Conservation (phyloP, 2,888 invertebrate genomes). For the Eupithecia insigniata region DNA sequence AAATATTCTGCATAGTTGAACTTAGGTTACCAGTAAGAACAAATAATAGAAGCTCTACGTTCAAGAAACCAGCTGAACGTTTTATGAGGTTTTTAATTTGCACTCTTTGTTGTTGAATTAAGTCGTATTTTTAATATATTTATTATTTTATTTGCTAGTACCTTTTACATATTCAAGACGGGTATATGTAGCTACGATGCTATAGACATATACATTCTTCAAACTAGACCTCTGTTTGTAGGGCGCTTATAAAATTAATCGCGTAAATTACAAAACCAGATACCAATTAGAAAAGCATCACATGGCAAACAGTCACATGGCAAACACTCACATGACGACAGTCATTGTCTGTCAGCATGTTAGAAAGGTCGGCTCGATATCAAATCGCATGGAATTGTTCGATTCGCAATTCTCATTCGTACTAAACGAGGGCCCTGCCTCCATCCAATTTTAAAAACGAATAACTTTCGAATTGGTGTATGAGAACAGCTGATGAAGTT, state of each 20-base stretch:
- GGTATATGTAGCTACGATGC: no score
- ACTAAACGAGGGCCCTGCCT: conserved; percentile 31
- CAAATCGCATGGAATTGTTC: conserved; percentile 31
- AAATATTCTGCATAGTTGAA: no score
- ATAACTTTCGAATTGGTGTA: conserved; percentile 16
- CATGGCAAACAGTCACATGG: not conserved
- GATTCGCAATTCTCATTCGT: conserved; percentile 25
- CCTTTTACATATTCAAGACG: no score
- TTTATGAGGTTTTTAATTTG: no score
- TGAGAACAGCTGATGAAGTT: conserved; percentile 15
- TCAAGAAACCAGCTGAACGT: no score
- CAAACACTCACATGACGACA: conserved; percentile 4
- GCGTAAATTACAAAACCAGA: not conserved
- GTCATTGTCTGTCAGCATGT: not conserved
- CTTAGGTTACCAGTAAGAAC: no score
- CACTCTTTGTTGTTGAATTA: no score
- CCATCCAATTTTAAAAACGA: conserved; percentile 46
- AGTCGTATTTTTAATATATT: no score
- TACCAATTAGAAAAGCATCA: not conserved
- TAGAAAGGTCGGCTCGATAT: conserved; percentile 24
- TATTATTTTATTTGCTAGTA: no score
- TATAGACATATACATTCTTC: no score
- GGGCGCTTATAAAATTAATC: not conserved
- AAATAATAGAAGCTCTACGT: no score
- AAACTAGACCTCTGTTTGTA: not conserved